These are phyloP conservation scores for Gobiocypris rarus DNA, from an alignment of 2,113 vertebrate species.

Conservation along the genomic window DNA sequence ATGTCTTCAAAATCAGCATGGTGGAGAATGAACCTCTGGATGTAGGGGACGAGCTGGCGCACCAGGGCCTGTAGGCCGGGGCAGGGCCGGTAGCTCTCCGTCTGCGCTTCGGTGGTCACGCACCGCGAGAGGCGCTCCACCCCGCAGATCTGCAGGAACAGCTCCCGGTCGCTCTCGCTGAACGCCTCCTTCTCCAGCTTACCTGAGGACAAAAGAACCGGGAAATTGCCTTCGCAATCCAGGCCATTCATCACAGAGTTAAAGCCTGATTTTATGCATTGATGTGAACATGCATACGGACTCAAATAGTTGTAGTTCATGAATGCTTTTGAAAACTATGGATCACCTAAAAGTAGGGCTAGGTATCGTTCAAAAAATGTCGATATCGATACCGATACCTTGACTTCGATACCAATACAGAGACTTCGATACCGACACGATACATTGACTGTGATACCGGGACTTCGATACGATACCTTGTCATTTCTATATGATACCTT, in stretches of 20 bases:
- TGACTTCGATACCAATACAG: no score
- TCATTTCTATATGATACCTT: no score
- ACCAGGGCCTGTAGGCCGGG: conserved; percentile 71
- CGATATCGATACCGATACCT: no score
- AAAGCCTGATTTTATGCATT: neutral
- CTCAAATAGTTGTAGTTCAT: no score
- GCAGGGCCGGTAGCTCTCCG: conserved; percentile 72
- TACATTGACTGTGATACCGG: no score
- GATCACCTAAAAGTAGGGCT: no score
- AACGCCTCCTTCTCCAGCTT: conserved; percentile 58
- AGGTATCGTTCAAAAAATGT: no score
- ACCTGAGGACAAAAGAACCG: neutral
- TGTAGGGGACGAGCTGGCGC: conserved; percentile 69
- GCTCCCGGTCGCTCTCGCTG: conserved; percentile 65
- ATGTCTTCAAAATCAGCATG: conserved; percentile 64
- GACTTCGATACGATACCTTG: no score
- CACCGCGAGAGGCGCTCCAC: conserved; percentile 67
- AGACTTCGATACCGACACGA: no score
- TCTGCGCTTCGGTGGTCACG: conserved; percentile 68
- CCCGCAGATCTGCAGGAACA: conserved; percentile 76
- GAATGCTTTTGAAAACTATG: no score
- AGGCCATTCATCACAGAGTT: neutral
- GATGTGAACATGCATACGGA: no score
- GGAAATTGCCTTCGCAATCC: neutral
- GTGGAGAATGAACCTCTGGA: conserved; percentile 77